Evolutionary conservation across 2,888 invertebrate species (phyloP), one percentile per base, ranked within the genome.

Genomic region (Cryptophagus acutangulus): DNA sequence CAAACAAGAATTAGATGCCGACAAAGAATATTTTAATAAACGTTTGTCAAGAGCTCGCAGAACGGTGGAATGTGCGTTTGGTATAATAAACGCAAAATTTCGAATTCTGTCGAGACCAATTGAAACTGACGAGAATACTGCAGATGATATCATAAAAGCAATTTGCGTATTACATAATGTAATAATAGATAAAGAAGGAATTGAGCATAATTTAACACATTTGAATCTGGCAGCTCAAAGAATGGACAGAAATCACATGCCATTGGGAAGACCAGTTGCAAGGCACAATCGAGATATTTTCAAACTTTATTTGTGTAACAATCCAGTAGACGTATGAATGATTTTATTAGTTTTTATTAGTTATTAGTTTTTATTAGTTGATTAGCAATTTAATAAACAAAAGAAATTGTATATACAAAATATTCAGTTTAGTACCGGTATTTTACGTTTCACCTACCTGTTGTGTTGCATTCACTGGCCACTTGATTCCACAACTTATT

Each of bases 11-110:
- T 17, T 46, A 24, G 8, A 3, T 9, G n/a, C 6, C 10, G 42
- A 51, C n/a, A 17, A 34, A 31, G 42, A 45, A 46, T 29, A 28
- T 16, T 51, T 47, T 41, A 49, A 51, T 49, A 30, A 36, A 25
- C 28, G 53, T 10, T 31, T 49, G 34, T 46, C 46, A 12, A 33
- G 52, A 13, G 48, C 49, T 3, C 40, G 52, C 41, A 24, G 44
- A 17, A 38, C 36, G 5, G 62, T 61, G 84, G 49, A 52, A 48
- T 52, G 52, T 43, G 42, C 46, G 9, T 48, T 50, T 41, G 46
- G 45, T 2, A 48, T 48, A 12, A 14, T 48, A 4, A 6, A 14
- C 2, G 24, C 43, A 12, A 51, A 49, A 44, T 49, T 46, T 48
- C 42, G 39, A 41, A 35, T 48, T 24, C 20, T 50, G 17, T 25